A percentile compares a stretch with the other conserved stretches of the same genome.
phyloP scores from a whole-genome alignment of 2,888 invertebrate species.

The Antitype chi region DNA sequence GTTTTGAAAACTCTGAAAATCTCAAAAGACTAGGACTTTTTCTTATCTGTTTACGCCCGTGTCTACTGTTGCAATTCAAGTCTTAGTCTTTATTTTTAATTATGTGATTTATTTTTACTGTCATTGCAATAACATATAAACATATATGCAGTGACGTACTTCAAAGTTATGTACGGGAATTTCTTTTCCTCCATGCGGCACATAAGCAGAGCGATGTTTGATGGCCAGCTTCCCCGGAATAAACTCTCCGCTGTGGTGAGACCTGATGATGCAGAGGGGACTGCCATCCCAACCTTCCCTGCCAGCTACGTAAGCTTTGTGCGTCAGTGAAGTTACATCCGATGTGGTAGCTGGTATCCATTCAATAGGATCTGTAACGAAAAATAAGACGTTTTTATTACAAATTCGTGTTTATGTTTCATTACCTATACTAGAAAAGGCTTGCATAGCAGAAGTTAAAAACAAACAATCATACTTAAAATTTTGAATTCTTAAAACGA shows the following conservation, averaged over 20 bases:
- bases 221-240: conserved; percentile 86
- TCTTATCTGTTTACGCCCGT: not conserved
- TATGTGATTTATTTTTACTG: not conserved
- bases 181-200: conserved; percentile 82
- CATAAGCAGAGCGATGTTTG: conserved; percentile 81
- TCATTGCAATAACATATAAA: no score
- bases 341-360: conserved; percentile 81
- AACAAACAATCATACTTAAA: not conserved
- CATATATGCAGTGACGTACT: conserved; percentile 69
- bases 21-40: not conserved
- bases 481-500: not conserved
- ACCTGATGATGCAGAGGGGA: conserved; percentile 86
- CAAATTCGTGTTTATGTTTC: not conserved
- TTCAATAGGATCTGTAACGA: conserved; percentile 73
- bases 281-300: conserved; percentile 86
- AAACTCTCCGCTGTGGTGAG: conserved; percentile 83
- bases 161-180: conserved; percentile 86
- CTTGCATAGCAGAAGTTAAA: not conserved
- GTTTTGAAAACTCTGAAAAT: not conserved
- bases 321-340: conserved; percentile 73
- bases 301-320: conserved; percentile 82
- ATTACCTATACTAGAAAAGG: not conserved
- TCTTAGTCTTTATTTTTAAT: not conserved
- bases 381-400: not conserved
- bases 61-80: not conserved